Evolutionary conservation across 1,140 invertebrate species (phyloP), one percentile per base, ranked within the genome.

Genomic region (Drosophila ohnishii): DNA sequence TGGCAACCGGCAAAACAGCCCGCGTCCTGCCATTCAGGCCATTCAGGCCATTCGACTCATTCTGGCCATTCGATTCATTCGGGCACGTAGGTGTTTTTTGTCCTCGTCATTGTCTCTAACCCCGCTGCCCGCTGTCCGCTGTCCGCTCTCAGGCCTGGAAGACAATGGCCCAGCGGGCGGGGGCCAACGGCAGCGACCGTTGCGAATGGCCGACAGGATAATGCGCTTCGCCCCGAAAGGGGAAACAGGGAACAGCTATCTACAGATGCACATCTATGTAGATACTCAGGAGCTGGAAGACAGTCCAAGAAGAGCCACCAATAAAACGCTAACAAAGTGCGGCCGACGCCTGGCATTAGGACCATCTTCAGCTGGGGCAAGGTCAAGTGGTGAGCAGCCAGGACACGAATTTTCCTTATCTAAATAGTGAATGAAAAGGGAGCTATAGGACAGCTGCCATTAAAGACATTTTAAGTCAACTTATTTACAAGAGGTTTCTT

Each of bases 21-120:
- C 71, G 82, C 78, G 79, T 86, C 83, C 82, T 86, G 83, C 80
- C 84, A 87, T 79, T 83, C 84, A 88, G 78, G 42, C 73, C 61
- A 69, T 69, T 66, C 64, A 39, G 60, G 28, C 64, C 59, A 63
- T 47, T 67, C 64, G 40, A 40, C 10, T 40, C 28, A 60, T 60
- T 73, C 59, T 80, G 77, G 34, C 60, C 60, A 32, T 61, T 63
- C 61, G 61, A 63, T 63, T 76, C 47, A 57, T 51, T 75, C 67
- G 69, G 63, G 75, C 76, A 83, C 77, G 84, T 84, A 79, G 73
- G 80, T 88, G 83, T 86, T 80, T 80, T 81, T 87, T 87, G 79
- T 84, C 40, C 73, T 16, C 65, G 84, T 87, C 84, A 88, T 87
- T 87, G 84, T 78, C 66, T 71, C 44, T 55, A 35, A 50, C 51